Evolutionary conservation across 2,888 invertebrate genomes (phyloP).

Genomic region (Polymixis lichenea): DNA sequence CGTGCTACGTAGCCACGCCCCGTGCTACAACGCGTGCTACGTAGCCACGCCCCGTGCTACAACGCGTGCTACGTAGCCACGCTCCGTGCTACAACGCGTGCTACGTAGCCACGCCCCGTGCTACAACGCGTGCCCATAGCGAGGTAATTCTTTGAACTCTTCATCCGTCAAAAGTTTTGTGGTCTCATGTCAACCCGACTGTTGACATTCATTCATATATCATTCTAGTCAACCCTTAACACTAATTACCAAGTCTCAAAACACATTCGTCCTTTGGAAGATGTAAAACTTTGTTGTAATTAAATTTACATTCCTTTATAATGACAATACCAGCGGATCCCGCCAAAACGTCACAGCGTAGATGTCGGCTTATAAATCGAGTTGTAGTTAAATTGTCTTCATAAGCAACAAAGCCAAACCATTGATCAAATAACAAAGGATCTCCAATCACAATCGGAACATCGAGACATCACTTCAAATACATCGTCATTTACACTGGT

Average conservation of each 20-base stretch:
- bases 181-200: not conserved
- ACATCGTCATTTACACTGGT: conserved; percentile 59
- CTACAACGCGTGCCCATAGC: conserved; percentile 13
- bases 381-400: conserved; percentile 41
- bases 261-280: not conserved
- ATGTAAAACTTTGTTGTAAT: not conserved
- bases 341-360: conserved; percentile 2
- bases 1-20: conserved; percentile 14
- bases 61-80: conserved; percentile 10
- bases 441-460: conserved; percentile 49
- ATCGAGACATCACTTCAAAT: conserved; percentile 57
- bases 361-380: conserved; percentile 2
- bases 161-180: not conserved
- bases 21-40: conserved; percentile 28
- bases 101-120: conserved; percentile 14
- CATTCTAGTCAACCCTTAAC: not conserved
- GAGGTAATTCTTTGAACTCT: not conserved
- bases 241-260: not conserved
- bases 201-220: not conserved
- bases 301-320: not conserved
- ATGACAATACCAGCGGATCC: not conserved
- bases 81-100: too few species aligned
- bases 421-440: conserved; percentile 58
- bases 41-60: conserved; percentile 15
- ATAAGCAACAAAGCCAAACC: conserved; percentile 35